Evolutionary conservation across 2,888 invertebrate genomes (phyloP), one percentile per base, ranked within the genome.

Genomic region (Lampropteryx suffumata): DNA sequence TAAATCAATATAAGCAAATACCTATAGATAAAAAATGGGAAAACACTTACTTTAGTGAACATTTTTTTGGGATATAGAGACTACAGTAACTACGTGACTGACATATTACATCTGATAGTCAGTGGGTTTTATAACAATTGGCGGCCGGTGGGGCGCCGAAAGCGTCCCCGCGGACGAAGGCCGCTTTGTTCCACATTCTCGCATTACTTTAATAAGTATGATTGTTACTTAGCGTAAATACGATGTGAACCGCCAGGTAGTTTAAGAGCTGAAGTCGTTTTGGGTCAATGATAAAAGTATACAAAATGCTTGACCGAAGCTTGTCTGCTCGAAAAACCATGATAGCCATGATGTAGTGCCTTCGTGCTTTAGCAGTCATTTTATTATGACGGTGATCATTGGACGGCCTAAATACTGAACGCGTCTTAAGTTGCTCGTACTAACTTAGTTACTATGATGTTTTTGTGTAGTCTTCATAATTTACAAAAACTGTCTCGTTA

Each of bases 91-190:
- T 81, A 76, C 76, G 81, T 84, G 80, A 86, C 85, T 90, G 83
- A 82, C 82, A 83, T 83, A n/a, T n/a, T n/a, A 79, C 78, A 76
- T 77, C 72, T 77, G 84, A 80, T 82, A 75, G 76, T 61, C 75
- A 62, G 76, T 83, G 79, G 81, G 82, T 89, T 90, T 89, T 90
- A 89, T 90, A 90, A 86, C 84, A 85, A 80, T 76, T 75, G 71
- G 63, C 55, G 74, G 54, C 71, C 84, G 86, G 89, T 85, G 88
- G 85, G 85, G 87, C 82, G 80, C 65, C 69, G 79, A 76, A 68
- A 69, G 76, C 73, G 81, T 82, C 84, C 77, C 78, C 74, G 71
- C 69, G 48, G 49, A 57, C 64, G 85, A 84, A 86, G 89, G 87
- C 80, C 69, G 76, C 86, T 85, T 86, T 88, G 87, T 88, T 76